Base-by-base conservation (phyloP, 2,888 invertebrate genomes). In the Agriotes lineatus region DNA sequence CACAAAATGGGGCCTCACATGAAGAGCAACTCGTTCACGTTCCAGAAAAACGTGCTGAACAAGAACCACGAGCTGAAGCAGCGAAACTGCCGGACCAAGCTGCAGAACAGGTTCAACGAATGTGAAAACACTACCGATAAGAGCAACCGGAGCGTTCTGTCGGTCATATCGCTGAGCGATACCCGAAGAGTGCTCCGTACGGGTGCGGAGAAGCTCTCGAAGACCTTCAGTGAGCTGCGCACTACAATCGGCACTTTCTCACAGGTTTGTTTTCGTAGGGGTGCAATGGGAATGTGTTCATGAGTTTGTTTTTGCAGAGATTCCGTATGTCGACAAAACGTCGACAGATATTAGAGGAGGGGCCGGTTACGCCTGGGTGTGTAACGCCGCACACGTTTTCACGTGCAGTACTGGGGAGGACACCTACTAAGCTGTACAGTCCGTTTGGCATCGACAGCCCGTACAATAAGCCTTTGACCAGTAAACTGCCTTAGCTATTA, bases 381-480 rank as follows among this genome's bases (percentile, higher is more conserved):
- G 81, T 83, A 6, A 87, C 87, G 0, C 87, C 87, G 1, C 85
- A 85, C 61, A 83, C 86, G 1, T 81, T 82, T 62, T 84, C 86
- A 0, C 83, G 85, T 30, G 82, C 85, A 73, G 75, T 88, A n/a
- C 77, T 90, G 30, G 90, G 89, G 3, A 83, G 90, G 39, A 92
- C 92, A 19, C 93, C 93, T 0, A 90, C 92, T 0, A 91, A 91
- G 81, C 77, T 93, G 63, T 93, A 93, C 81, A 92, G 92, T 75
- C 93, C 93, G 0, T 93, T 93, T 77, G 89, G 91, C 4, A 92
- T 93, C 37, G 92, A 93, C 76, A 91, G 91, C 1, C 93, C 93
- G 1, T 62, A 67, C 16, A 57, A 62, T 20, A 62, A 62, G 30
- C 61, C 60, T 4, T 45, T 60, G 16, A 57, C 58, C 3, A 67